Evolutionary conservation across 2,797 vertebrate species (phyloP), one percentile per base, ranked within the genome.

Genomic region (Erpetoichthys calabaricus): DNA sequence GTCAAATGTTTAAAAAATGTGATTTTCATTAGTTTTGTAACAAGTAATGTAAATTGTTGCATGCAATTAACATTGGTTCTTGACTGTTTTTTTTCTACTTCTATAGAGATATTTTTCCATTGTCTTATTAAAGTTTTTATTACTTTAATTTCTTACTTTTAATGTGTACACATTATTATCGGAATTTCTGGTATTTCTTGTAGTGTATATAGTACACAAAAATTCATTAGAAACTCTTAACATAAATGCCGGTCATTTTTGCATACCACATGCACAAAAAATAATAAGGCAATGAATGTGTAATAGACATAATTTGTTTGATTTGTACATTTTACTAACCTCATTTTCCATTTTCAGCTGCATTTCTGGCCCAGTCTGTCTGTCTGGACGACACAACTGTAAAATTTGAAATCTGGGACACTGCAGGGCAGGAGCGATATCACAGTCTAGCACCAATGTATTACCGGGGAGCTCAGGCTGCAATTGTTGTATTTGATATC

Each of bases 341-440:
- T 53, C 3, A 2, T 51, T 42, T 42, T n/a, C 41, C 47, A 44
- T 44, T 55, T 44, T 44, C 68, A 90, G 88, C 88, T 67, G 88
- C 87, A 0, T 89, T 90, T 68, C 69, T 90, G 74, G 86, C 87
- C 44, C 87, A 89, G 81, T 88, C 86, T 0, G 88, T 90, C 70
- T 90, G 87, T 70, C 65, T 90, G 45, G 88, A 90, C 3, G 86
- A 89, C 65, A 90, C 87, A 59, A 90, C 88, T 0, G 88, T 89
- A 59, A 90, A 90, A 81, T 90, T 90, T 75, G 88, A 90, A 75
- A 90, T 90, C 72, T 90, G 88, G 88, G 88, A 90, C 78, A 90
- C 87, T 0, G 88, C 88, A 0, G 88, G 88, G 57, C 88, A 89
- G 59, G 88, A 90, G 75, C 78, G 88, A 41, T 90, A 90, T 69